Conservation (phyloP, 2,888 invertebrate species). For the Polyploca ridens region DNA sequence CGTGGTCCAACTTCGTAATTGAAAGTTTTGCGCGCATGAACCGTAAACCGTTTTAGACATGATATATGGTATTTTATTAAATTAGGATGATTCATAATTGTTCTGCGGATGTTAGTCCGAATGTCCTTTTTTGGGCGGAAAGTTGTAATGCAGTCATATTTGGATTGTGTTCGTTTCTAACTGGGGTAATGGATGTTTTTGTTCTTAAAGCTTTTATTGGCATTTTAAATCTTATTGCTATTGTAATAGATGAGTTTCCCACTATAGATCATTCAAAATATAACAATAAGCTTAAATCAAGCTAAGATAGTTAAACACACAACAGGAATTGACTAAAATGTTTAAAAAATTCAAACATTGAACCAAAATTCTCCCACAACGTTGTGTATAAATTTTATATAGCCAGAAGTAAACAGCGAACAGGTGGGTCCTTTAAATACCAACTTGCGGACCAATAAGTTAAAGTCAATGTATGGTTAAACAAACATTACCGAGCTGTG, state of each 20-base stretch:
- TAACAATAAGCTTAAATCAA: too few species aligned
- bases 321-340: too few species aligned
- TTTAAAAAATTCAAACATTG: not conserved
- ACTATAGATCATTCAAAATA: too few species aligned
- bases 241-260: too few species aligned
- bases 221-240: not conserved
- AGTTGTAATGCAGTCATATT: constrained; percentile 1
- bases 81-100: constrained; percentile 33
- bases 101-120: constrained; percentile 15
- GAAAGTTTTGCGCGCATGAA: constrained; percentile 51
- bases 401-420: constrained; percentile 1
- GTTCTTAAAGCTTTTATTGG: not conserved
- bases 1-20: constrained; percentile 59
- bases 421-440: constrained; percentile 9
- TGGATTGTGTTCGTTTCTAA: not conserved
- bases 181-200: not conserved
- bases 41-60: constrained; percentile 46
- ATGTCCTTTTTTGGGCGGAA: not conserved
- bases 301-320: too few species aligned
- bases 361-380: not conserved
- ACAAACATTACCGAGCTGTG: constrained; percentile 13
- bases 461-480: constrained; percentile 14
- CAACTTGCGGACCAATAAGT: constrained; percentile 13
- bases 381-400: not conserved
- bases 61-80: constrained; percentile 46